Percentiles rank a stretch among this genome's conserved stretches.
Evolutionary conservation across 2,113 vertebrate species (phyloP).

Genomic region (Astur gentilis): DNA sequence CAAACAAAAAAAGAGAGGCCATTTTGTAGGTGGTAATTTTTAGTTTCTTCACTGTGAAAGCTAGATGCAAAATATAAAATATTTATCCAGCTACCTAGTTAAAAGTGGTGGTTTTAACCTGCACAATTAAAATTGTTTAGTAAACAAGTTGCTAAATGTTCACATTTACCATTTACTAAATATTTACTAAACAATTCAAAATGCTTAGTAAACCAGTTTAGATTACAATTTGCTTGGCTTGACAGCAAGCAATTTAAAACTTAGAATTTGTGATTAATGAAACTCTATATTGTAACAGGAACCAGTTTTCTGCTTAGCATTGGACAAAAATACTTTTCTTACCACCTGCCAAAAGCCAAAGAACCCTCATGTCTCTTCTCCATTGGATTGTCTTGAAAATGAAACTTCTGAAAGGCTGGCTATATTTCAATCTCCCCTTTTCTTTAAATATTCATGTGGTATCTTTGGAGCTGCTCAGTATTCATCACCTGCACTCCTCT

Average conservation of each 20-base stretch:
- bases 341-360: background rate
- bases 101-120: background rate
- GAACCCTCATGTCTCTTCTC: background rate
- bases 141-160: background rate
- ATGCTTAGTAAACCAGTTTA: background rate
- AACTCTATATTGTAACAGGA: background rate
- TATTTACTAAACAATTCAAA: background rate
- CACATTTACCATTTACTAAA: background rate
- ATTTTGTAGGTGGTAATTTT: background rate
- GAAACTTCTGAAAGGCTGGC: background rate
- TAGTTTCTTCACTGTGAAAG: background rate
- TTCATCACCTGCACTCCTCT: background rate
- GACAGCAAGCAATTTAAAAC: background rate
- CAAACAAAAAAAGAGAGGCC: background rate
- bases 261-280: background rate
- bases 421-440: background rate
- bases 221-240: background rate
- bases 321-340: background rate
- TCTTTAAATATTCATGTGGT: background rate
- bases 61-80: background rate
- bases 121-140: background rate
- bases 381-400: background rate
- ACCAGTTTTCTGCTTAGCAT: background rate
- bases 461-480: background rate
- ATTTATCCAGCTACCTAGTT: background rate